Conservation (phyloP, 2,113 vertebrate genomes). For the Condylura cristata region DNA sequence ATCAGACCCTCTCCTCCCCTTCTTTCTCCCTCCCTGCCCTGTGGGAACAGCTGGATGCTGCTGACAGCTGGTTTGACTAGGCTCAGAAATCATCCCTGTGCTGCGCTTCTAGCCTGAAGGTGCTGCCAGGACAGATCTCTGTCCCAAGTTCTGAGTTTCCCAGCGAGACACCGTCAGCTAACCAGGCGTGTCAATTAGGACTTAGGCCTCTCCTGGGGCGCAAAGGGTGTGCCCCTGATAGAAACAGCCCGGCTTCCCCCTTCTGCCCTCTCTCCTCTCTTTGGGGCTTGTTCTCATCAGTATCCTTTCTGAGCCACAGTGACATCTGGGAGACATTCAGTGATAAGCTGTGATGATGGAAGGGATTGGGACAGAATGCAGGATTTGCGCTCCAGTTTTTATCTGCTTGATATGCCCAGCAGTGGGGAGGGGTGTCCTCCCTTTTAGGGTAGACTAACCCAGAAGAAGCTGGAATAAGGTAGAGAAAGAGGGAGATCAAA, state of each 20-base stretch:
- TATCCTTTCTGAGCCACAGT: neutral
- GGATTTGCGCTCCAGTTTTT: neutral
- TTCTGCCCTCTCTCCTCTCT: neutral
- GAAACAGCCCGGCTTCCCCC: neutral
- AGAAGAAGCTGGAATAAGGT: neutral
- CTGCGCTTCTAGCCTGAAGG: conserved; percentile 67
- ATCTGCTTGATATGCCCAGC: neutral
- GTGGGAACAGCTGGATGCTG: neutral
- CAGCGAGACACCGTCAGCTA: neutral
- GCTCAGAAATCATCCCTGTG: neutral
- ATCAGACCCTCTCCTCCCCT: neutral
- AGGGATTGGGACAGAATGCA: neutral
- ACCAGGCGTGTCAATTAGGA: conserved; percentile 27
- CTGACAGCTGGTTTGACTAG: conserved; percentile 32
- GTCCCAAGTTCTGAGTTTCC: conserved; percentile 50
- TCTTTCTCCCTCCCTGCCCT: neutral
- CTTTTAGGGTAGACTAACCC: neutral
- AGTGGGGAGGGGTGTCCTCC: neutral
- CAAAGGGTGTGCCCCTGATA: neutral
- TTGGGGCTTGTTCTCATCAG: neutral
- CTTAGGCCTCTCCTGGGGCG: neutral
- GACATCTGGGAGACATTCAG: neutral
- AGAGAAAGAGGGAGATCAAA: neutral
- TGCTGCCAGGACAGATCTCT: conserved; percentile 66
- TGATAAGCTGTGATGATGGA: neutral